Evolutionary conservation across 1,140 invertebrate genomes (phyloP).

Genomic region (Homalodisca vitripennis): DNA sequence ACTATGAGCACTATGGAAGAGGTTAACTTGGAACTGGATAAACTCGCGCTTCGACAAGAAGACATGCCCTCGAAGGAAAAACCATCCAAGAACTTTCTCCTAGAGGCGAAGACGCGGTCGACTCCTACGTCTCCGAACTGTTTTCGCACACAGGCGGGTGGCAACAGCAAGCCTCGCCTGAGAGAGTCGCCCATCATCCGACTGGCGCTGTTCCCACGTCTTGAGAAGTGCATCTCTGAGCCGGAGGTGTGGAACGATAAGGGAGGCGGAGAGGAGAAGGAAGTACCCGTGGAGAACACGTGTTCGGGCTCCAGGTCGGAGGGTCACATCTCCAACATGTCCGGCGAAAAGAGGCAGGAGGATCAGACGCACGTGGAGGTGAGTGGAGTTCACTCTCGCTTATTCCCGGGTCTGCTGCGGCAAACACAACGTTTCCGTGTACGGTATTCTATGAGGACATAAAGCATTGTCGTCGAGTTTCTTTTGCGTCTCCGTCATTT

Average conservation of each 20-base stretch:
- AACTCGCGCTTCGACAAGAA: background rate
- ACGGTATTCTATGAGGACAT: too few species aligned
- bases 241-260: conserved; percentile 13
- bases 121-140: conserved; percentile 18
- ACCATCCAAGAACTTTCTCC: background rate
- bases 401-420: too few species aligned
- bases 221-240: conserved; percentile 28
- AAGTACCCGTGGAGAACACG: background rate
- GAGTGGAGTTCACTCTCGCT: too few species aligned
- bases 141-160: background rate
- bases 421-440: too few species aligned
- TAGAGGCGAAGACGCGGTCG: conserved; percentile 6
- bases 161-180: background rate
- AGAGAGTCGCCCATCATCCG: conserved; percentile 8
- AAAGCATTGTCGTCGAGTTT: too few species aligned
- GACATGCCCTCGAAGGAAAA: background rate
- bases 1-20: conserved; percentile 13
- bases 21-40: background rate
- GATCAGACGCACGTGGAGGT: background rate
- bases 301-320: conserved; percentile 15
- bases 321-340: conserved; percentile 7
- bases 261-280: background rate
- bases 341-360: background rate
- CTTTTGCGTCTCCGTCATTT: too few species aligned
- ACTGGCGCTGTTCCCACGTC: conserved; percentile 1